Conservation (phyloP, 2,888 invertebrate genomes). For the Eugnorisma glareosa region DNA sequence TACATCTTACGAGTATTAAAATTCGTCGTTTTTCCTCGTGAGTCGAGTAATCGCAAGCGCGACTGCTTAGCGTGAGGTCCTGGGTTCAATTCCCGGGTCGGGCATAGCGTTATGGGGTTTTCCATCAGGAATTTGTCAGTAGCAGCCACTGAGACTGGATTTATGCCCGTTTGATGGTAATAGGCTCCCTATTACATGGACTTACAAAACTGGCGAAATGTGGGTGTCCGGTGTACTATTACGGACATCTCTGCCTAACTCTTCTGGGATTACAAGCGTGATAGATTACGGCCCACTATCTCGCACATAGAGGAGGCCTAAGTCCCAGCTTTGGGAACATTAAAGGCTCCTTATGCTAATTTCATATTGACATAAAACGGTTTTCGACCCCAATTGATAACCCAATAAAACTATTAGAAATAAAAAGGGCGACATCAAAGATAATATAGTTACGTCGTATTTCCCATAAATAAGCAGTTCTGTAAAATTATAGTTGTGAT, state of each 20-base stretch:
- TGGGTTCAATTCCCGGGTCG: background rate
- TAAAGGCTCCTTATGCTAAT: background rate
- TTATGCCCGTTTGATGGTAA: background rate
- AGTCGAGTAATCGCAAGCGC: background rate
- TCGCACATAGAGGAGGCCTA: background rate
- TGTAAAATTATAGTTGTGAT: conserved; percentile 26
- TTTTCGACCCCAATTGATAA: background rate
- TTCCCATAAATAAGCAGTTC: background rate
- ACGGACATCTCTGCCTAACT: background rate
- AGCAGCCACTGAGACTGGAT: background rate
- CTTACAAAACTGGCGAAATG: background rate
- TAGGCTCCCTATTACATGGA: background rate
- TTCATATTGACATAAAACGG: background rate
- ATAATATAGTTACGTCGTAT: conserved; percentile 21
- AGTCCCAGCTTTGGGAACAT: background rate
- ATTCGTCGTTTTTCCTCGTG: background rate
- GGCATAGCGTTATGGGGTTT: background rate
- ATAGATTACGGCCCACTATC: background rate
- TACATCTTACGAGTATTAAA: background rate
- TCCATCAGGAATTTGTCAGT: background rate
- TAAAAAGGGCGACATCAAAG: conserved; percentile 1
- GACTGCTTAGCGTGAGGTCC: background rate
- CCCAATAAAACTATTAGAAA: conserved; percentile 9
- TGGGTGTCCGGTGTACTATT: background rate
- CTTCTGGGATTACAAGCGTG: background rate